Base-by-base conservation (phyloP, 2,113 vertebrate genomes). In the Sarotherodon lohbergeri region DNA sequence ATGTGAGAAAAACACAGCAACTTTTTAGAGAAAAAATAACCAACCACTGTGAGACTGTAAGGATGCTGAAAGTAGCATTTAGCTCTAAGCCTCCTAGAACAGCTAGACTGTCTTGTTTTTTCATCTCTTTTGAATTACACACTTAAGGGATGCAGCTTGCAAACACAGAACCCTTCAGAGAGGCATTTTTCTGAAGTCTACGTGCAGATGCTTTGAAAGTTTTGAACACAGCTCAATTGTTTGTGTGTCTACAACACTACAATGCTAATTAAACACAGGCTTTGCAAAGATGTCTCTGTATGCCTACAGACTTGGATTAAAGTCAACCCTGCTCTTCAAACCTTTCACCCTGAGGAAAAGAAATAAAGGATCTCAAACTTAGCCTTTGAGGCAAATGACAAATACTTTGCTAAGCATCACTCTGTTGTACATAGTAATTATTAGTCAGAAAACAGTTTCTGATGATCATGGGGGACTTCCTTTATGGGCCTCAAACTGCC, bases 381-480 rank as follows among this genome's bases (percentile, higher is more conserved):
- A 48, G 73, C 27, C 46, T 32, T 78, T 29, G 10, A 78, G 73
- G 73, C 73, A 78, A 52, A 78, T n/a, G 73, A 78, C 73, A 78
- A 78, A 78, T 52, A 78, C 27, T 78, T 50, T 78, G 27, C 73
- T 78, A 52, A 78, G 7, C 17, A 78, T 78, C 46, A 34, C 17
- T 50, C 27, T 78, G 46, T 52, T 34, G 27, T 32, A 78, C 73
- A 78, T 78, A 78, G 27, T 78, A 78, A 52, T 78, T 78, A 52
- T 78, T 78, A 78, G 73, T 9, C 27, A 52, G 73, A 78, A 78
- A 52, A 88, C 55, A 89, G 88, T 90, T 87, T 87, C 78, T 86
- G 89, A 81, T 80, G 61, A 89, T 87, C 76, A 86, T 16, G 73
- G 73, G 63, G 80, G 79, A 84, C 59, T 81, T 91, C 50, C 81